Base-by-base conservation (phyloP, 2,797 vertebrate genomes). In the Pogoniulus pusillus region DNA sequence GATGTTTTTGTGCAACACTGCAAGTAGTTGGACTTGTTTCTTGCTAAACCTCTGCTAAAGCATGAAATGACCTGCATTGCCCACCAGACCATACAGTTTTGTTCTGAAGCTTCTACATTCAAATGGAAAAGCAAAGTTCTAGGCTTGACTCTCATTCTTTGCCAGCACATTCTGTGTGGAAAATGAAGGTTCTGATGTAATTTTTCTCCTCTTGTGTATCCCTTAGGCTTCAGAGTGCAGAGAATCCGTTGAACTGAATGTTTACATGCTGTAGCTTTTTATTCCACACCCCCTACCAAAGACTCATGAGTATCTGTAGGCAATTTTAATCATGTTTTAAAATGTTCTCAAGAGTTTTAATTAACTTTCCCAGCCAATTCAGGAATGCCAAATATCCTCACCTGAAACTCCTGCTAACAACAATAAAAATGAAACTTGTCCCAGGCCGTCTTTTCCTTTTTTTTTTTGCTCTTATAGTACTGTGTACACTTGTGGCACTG, bases 401-500 rank as follows among this genome's bases (percentile, higher is more conserved):
- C n/a, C 85, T 94, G 95, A 91, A 96, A 85, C 88, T 94, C 85
- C 84, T 96, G 95, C 88, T 95, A 96, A 96, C 88, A 53, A 53
- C 29, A 95, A 94, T 95, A 96, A 95, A 96, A 92, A 71, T 94
- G 85, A 66, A 96, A 90, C 90, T 87, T 95, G 86, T 96, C 94
- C 96, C 91, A 95, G 93, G 89, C 92, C 87, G 93, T 94, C 80
- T 64, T 94, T 95, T 55, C 30, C n/a, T 55, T 30, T 57, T n/a
- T 63, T 93, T 95, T 94, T 92, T 95, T 96, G 92, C 92, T 96
- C 62, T 92, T 87, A 77, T 43, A 96, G 92, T 92, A 91, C 86
- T 85, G 86, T 95, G 92, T 96, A 96, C 89, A 96, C 92, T 93
- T 93, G 95, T 96, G 93, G 95, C 94, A 94, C 94, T 76, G 73